These are phyloP conservation scores for Mycalesis mineus DNA, from an alignment of 2,888 invertebrate genomes.

Conservation along the genomic window DNA sequence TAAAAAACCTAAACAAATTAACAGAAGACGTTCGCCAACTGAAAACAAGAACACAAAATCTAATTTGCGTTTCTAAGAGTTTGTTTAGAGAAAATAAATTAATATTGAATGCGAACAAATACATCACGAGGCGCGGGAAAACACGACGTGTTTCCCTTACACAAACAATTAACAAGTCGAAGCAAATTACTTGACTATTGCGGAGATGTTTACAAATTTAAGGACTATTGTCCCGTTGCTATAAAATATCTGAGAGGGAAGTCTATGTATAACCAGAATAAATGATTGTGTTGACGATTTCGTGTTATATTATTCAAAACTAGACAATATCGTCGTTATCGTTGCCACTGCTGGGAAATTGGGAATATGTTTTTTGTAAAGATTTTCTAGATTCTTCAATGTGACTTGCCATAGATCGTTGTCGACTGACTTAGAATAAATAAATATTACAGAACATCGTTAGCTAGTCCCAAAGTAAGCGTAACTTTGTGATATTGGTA, in stretches of 20 bases:
- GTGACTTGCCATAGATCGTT: too few species aligned
- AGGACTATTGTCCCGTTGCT: constrained; percentile 67
- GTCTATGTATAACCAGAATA: constrained; percentile 50
- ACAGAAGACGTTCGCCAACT: constrained; percentile 1
- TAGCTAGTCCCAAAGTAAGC: too few species aligned
- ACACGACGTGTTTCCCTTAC: constrained; percentile 11
- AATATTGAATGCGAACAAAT: constrained; percentile 13
- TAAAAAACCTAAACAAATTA: not conserved
- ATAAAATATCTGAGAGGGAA: constrained; percentile 66
- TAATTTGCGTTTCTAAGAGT: constrained; percentile 10
- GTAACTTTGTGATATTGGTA: too few species aligned
- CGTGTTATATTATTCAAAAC: not conserved
- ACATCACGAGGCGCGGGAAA: constrained; percentile 13
- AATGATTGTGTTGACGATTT: not conserved
- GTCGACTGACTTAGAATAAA: too few species aligned
- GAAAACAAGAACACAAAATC: constrained; percentile 6
- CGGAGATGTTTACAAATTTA: constrained; percentile 72
- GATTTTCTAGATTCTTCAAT: too few species aligned
- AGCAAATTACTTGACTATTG: constrained; percentile 71
- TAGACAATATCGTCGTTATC: too few species aligned
- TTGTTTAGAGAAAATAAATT: constrained; percentile 14
- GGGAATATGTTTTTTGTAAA: too few species aligned
- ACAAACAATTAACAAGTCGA: constrained; percentile 40
- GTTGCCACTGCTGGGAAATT: too few species aligned
- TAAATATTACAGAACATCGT: too few species aligned